Percentiles rank a stretch among this genome's conserved stretches.
Conservation (phyloP, 2,888 invertebrate species). For the Clepsis dumicolana region DNA sequence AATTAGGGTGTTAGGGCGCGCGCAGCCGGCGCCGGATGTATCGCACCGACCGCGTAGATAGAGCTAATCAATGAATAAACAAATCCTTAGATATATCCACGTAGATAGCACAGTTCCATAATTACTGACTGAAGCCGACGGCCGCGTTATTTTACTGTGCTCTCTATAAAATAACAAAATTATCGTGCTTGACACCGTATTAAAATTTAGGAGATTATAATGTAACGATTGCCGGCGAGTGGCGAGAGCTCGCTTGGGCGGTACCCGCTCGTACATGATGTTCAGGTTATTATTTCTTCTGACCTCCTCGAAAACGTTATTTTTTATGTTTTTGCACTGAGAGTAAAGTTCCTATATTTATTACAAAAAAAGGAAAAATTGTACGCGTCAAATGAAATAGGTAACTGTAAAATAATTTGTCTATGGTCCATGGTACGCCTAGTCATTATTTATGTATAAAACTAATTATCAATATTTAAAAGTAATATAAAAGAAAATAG, state of each 20-base stretch:
- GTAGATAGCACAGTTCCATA: constrained; percentile 59
- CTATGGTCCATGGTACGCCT: constrained; percentile 81
- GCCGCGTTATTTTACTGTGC: constrained; percentile 51
- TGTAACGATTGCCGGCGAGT: constrained; percentile 53
- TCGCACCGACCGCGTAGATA: constrained; percentile 80
- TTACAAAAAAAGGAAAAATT: constrained; percentile 62
- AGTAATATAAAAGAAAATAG: constrained; percentile 59
- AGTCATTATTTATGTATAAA: constrained; percentile 82
- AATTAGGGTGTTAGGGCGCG: constrained; percentile 72
- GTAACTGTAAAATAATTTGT: constrained; percentile 60
- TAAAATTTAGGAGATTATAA: constrained; percentile 69
- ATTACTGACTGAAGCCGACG: constrained; percentile 34
- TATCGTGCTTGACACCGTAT: constrained; percentile 75
- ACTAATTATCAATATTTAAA: constrained; percentile 72
- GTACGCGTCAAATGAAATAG: constrained; percentile 58
- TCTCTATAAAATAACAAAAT: constrained; percentile 60
- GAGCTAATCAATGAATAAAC: constrained; percentile 69
- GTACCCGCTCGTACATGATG: constrained; percentile 24
- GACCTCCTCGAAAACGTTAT: constrained; percentile 50
- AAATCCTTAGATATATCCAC: constrained; percentile 62
- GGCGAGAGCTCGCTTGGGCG: constrained; percentile 54
- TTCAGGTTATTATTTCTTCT: constrained; percentile 56
- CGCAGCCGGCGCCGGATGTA: constrained; percentile 61
- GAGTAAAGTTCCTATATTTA: constrained; percentile 83
- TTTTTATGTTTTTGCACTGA: constrained; percentile 76